These are phyloP conservation scores for Anabacerthia variegaticeps DNA, from an alignment of 2,797 vertebrate genomes.

Conservation along the genomic window DNA sequence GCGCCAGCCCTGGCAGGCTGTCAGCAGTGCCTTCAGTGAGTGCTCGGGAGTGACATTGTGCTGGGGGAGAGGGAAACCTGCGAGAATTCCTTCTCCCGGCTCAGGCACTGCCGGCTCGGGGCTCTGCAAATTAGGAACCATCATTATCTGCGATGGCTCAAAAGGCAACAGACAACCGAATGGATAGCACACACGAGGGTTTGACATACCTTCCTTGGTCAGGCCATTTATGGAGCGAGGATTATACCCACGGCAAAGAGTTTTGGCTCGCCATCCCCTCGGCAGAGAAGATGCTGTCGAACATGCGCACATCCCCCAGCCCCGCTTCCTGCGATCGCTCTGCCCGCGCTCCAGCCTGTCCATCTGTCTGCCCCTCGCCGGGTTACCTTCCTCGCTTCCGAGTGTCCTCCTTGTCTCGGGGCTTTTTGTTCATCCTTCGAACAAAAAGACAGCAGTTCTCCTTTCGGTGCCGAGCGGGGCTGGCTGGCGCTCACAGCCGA, in stretches of 20 bases:
- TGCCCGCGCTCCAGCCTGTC: conserved; percentile 70
- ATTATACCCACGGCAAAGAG: conserved; percentile 76
- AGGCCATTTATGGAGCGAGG: conserved; percentile 74
- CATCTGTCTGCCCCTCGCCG: conserved; percentile 73
- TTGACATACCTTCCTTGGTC: conserved; percentile 81
- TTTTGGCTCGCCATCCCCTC: conserved; percentile 84
- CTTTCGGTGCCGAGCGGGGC: neutral
- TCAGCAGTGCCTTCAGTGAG: conserved; percentile 10
- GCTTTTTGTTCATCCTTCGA: conserved; percentile 56
- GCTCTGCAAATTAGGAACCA: conserved; percentile 27
- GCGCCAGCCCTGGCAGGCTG: conserved; percentile 5
- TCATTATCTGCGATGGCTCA: conserved; percentile 37
- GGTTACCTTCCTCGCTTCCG: conserved; percentile 63
- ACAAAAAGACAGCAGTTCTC: conserved; percentile 60
- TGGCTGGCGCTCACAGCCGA: conserved; percentile 24
- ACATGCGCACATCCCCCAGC: conserved; percentile 76
- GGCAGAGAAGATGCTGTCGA: conserved; percentile 71
- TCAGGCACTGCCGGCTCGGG: conserved; percentile 35
- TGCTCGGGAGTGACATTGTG: conserved; percentile 51
- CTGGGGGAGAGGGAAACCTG: conserved; percentile 5
- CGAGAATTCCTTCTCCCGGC: conserved; percentile 21
- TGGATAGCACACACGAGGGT: conserved; percentile 62
- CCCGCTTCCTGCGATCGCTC: conserved; percentile 68
- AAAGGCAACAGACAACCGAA: conserved; percentile 67
- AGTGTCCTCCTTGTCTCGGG: conserved; percentile 41